Evolutionary conservation across 64 coral and sea anemone species (phyloP).

Genomic region (Pachyseris speciosa): DNA sequence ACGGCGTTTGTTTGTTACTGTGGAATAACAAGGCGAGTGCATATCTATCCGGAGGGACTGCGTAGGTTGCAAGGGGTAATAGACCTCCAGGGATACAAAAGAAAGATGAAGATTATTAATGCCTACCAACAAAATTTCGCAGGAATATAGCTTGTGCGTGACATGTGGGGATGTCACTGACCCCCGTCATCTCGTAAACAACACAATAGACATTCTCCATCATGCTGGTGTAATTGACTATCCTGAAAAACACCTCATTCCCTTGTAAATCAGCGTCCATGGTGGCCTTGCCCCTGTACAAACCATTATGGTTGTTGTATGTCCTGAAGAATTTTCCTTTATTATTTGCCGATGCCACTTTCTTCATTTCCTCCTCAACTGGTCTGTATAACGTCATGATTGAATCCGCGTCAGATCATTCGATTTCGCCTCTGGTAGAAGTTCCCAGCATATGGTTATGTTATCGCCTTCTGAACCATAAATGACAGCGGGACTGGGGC

Average conservation of each 20-base stretch:
- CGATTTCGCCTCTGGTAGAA: background rate
- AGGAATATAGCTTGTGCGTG: background rate
- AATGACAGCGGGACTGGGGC: background rate
- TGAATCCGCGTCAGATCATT: background rate
- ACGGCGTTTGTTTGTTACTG: too few species aligned
- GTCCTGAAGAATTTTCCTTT: background rate
- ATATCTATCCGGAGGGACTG: too few species aligned
- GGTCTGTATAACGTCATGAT: background rate
- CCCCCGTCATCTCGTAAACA: background rate
- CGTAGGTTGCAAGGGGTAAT: too few species aligned
- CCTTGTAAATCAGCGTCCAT: background rate
- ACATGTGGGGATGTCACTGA: background rate
- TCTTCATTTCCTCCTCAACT: background rate
- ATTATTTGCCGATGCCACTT: background rate
- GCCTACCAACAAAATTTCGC: background rate
- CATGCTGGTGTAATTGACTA: background rate
- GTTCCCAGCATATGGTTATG: slow-evolving; percentile 23
- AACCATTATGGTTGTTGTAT: background rate
- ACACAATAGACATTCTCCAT: slow-evolving; percentile 21
- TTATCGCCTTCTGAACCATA: slow-evolving; percentile 4
- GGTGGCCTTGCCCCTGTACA: background rate
- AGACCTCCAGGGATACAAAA: too few species aligned
- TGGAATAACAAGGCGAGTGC: too few species aligned
- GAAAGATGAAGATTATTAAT: too few species aligned
- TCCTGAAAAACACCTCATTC: background rate